A percentile compares a stretch with the other conserved stretches of the same genome.
phyloP scores from a whole-genome alignment of 2,113 vertebrate species.

The Chloroceryle aenea region DNA sequence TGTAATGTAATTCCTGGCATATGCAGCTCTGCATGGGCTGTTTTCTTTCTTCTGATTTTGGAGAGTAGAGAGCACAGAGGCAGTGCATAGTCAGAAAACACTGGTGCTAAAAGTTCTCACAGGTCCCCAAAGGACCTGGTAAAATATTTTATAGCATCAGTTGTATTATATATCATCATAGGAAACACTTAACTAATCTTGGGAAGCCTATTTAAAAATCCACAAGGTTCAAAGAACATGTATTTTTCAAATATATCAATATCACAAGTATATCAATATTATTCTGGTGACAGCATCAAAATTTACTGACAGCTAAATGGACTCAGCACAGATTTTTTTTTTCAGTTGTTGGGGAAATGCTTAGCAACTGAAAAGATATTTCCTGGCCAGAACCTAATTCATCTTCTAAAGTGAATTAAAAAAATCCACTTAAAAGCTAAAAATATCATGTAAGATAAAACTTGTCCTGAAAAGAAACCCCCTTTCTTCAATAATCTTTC shows the following conservation, averaged over 20 bases:
- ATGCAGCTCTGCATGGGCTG: not conserved
- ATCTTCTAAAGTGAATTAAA: not conserved
- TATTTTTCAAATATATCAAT: not conserved
- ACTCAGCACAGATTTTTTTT: not conserved
- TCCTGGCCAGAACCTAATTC: not conserved
- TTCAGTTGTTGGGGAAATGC: not conserved
- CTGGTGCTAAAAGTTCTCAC: not conserved
- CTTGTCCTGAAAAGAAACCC: not conserved
- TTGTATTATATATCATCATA: not conserved
- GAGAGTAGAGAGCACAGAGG: not conserved
- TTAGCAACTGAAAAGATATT: slow-evolving; percentile 7
- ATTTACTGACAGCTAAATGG: slow-evolving; percentile 43
- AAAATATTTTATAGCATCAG: slow-evolving; percentile 6
- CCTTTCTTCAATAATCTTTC: not conserved
- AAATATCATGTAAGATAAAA: not conserved
- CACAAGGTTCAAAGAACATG: not conserved
- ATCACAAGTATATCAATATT: not conserved
- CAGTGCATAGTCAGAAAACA: not conserved
- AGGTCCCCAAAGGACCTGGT: not conserved
- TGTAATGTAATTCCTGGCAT: not conserved
- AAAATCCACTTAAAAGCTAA: not conserved
- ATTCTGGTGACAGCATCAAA: slow-evolving; percentile 19
- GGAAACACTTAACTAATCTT: slow-evolving; percentile 13
- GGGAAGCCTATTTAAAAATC: not conserved
- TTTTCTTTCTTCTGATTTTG: not conserved